Evolutionary conservation across 1,140 invertebrate genomes (phyloP).

Genomic region (Formica selysi): DNA sequence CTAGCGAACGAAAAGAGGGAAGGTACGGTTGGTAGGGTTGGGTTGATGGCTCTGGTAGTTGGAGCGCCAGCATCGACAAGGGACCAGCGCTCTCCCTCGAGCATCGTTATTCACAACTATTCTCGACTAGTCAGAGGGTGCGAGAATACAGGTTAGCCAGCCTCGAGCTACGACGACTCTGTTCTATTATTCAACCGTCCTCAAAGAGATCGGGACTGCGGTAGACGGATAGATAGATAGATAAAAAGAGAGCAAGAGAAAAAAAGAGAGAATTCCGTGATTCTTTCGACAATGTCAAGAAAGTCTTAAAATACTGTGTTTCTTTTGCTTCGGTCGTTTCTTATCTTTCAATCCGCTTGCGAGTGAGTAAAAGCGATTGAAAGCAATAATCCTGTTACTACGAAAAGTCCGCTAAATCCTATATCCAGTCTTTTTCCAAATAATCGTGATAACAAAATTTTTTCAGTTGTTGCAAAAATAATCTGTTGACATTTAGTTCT

Average conservation of each 20-base stretch:
- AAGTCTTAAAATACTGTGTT: background rate
- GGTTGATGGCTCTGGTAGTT: constrained; percentile 59
- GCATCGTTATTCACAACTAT: constrained; percentile 83
- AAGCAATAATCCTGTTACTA: constrained; percentile 13
- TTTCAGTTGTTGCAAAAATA: background rate
- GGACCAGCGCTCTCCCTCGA: constrained; percentile 75
- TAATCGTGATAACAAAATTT: background rate
- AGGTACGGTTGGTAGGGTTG: constrained; percentile 44
- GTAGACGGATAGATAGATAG: constrained; percentile 3
- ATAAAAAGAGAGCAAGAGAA: background rate
- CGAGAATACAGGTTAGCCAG: constrained; percentile 69
- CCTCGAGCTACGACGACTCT: constrained; percentile 68
- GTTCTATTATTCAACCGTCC: constrained; percentile 79
- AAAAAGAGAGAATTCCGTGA: background rate
- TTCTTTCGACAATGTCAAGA: constrained; percentile 20
- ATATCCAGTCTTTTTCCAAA: background rate
- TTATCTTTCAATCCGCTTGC: constrained; percentile 39
- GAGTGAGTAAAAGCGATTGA: constrained; percentile 2
- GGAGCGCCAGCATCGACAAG: constrained; percentile 60
- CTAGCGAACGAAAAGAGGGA: background rate
- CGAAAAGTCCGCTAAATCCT: background rate
- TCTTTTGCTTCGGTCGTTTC: background rate
- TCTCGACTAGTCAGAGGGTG: constrained; percentile 72
- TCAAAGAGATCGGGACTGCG: constrained; percentile 55
- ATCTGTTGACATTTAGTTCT: constrained; percentile 27